These are phyloP conservation scores for Perizoma flavofasciatum DNA, from an alignment of 2,888 invertebrate genomes.

Conservation along the genomic window DNA sequence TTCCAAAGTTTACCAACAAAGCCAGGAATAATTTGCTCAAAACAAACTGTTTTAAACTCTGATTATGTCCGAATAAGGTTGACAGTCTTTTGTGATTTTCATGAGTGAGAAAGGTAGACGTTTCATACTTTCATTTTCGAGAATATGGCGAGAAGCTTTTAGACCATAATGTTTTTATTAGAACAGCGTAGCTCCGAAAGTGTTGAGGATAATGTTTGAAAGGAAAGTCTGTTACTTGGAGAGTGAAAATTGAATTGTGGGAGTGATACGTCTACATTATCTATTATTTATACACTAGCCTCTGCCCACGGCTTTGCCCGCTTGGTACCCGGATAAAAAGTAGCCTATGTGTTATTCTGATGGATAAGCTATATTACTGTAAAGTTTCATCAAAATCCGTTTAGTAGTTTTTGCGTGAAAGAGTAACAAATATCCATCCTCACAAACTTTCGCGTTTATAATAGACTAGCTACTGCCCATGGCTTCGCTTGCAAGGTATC, in stretches of 20 bases:
- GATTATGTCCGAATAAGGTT: neutral
- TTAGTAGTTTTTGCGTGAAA: too few species aligned
- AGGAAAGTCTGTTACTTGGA: slow-evolving; percentile 20
- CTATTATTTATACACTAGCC: too few species aligned
- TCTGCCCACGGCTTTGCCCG: too few species aligned
- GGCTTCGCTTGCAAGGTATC: too few species aligned
- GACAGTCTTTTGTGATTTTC: neutral
- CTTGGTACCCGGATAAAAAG: too few species aligned
- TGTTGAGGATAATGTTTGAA: slow-evolving; percentile 31
- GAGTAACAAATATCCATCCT: too few species aligned
- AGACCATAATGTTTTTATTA: slow-evolving; percentile 41
- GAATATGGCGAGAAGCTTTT: slow-evolving; percentile 38
- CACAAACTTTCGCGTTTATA: too few species aligned
- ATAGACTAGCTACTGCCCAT: too few species aligned
- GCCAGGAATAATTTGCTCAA: slow-evolving; percentile 1
- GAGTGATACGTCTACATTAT: slow-evolving; percentile 12
- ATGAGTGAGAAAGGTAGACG: neutral
- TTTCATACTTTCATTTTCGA: slow-evolving; percentile 17
- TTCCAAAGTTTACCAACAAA: slow-evolving; percentile 19
- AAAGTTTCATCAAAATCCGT: too few species aligned
- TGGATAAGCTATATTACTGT: neutral
- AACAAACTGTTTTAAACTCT: slow-evolving; percentile 6
- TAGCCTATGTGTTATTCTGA: neutral
- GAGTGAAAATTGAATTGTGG: slow-evolving; percentile 32
- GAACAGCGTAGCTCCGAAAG: slow-evolving; percentile 25